phyloP scores from a whole-genome alignment of 2,113 vertebrate species.

The Platichthys flesus region DNA sequence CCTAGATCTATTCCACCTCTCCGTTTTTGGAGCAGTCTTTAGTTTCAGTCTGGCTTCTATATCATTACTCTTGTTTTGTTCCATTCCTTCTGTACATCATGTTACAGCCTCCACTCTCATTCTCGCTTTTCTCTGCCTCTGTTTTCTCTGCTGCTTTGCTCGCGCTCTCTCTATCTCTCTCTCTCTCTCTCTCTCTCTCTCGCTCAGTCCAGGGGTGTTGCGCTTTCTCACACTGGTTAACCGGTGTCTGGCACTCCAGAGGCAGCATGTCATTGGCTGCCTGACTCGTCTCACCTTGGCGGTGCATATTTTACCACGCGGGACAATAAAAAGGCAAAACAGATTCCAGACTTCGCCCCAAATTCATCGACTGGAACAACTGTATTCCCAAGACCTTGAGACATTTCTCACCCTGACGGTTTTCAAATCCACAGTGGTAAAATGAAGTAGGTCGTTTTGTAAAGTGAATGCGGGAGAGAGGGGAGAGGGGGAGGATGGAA shows the following conservation, averaged over 20 bases:
- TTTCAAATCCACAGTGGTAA: conserved; percentile 80
- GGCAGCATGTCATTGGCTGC: conserved; percentile 77
- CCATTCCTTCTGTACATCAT: conserved; percentile 53
- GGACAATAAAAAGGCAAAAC: conserved; percentile 84
- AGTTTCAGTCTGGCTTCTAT: conserved; percentile 57
- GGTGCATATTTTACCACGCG: conserved; percentile 79
- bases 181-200: background rate
- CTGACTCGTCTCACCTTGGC: conserved; percentile 81
- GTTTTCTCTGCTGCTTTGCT: background rate
- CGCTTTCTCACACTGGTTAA: conserved; percentile 72
- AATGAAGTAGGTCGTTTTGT: conserved; percentile 82
- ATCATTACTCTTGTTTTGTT: conserved; percentile 21
- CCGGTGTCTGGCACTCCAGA: conserved; percentile 71
- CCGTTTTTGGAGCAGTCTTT: conserved; percentile 38
- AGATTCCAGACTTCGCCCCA: conserved; percentile 81
- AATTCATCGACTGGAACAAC: conserved; percentile 85
- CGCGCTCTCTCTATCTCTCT: background rate
- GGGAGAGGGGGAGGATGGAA: conserved; percentile 19
- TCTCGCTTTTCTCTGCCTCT: conserved; percentile 28
- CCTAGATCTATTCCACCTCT: conserved; percentile 9
- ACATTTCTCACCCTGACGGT: conserved; percentile 81
- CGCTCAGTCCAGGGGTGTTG: conserved; percentile 12
- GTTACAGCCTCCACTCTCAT: conserved; percentile 41
- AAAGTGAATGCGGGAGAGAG: conserved; percentile 64
- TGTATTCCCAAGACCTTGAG: conserved; percentile 84